These are phyloP conservation scores for Mactromeris polynyma DNA, from an alignment of 2,888 invertebrate genomes.

Conservation along the genomic window DNA sequence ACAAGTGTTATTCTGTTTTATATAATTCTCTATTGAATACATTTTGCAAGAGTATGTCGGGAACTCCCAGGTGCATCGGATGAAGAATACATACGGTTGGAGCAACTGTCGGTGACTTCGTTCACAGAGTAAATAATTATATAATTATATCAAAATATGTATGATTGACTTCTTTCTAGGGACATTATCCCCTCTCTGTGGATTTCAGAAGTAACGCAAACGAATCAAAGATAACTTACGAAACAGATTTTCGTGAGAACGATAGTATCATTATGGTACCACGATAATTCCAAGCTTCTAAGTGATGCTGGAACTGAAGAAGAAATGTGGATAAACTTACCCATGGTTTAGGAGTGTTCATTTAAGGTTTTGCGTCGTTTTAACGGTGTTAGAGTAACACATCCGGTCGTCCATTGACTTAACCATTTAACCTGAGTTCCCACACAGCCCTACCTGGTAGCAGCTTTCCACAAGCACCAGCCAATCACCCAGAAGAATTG, in stretches of 20 bases:
- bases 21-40: background rate
- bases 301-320: background rate
- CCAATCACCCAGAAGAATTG: too few relatives aligned
- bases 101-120: background rate
- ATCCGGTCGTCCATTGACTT: too few relatives aligned
- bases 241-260: background rate
- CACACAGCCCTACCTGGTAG: too few relatives aligned
- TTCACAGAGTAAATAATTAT: background rate
- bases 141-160: conserved; percentile 7
- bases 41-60: background rate
- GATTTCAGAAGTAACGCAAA: background rate
- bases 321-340: too few relatives aligned
- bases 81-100: background rate
- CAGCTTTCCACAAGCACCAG: too few relatives aligned
- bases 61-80: background rate
- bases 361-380: too few relatives aligned
- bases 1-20: background rate
- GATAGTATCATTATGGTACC: background rate
- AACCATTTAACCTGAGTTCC: too few relatives aligned
- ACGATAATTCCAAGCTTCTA: background rate
- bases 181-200: background rate
- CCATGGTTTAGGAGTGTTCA: too few relatives aligned
- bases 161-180: background rate
- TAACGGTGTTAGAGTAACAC: too few relatives aligned
- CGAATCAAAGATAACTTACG: background rate